phyloP scores from a whole-genome alignment of 2,888 invertebrate genomes.

The Watsonalla cultraria region DNA sequence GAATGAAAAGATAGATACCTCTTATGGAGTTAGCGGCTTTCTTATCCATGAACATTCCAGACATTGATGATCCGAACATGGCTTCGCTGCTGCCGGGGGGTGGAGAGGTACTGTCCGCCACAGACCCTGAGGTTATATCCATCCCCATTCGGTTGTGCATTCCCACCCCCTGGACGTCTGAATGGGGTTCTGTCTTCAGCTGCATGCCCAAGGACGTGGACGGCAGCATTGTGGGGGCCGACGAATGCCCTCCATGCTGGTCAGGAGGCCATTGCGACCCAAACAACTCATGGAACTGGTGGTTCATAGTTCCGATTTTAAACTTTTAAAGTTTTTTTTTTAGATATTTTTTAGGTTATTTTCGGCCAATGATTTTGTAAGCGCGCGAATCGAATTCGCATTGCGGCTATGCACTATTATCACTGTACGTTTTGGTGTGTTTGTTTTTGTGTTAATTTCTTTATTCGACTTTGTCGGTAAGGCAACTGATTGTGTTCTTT shows the following conservation, averaged over 20 bases:
- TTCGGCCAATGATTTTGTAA: constrained; percentile 49
- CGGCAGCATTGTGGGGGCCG: constrained; percentile 68
- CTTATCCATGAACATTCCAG: constrained; percentile 77
- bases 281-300: constrained; percentile 71
- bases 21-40: constrained; percentile 82
- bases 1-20: constrained; percentile 63
- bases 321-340: constrained; percentile 26
- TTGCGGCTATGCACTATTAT: constrained; percentile 55
- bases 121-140: constrained; percentile 59
- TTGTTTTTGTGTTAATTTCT: constrained; percentile 29
- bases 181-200: constrained; percentile 62
- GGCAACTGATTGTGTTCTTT: constrained; percentile 49
- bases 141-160: constrained; percentile 66
- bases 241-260: constrained; percentile 68
- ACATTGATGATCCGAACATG: constrained; percentile 66
- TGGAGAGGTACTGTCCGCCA: constrained; percentile 80
- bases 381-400: constrained; percentile 67
- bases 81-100: constrained; percentile 72
- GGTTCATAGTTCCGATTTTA: constrained; percentile 57
- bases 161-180: constrained; percentile 43
- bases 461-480: constrained; percentile 69
- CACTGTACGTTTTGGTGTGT: constrained; percentile 44
- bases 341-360: constrained; percentile 44
- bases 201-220: constrained; percentile 52
- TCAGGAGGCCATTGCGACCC: constrained; percentile 76